A percentile compares a stretch with the other conserved stretches of the same genome.
Evolutionary conservation across 2,888 invertebrate species (phyloP).

Genomic region (Ennomos erosarius): DNA sequence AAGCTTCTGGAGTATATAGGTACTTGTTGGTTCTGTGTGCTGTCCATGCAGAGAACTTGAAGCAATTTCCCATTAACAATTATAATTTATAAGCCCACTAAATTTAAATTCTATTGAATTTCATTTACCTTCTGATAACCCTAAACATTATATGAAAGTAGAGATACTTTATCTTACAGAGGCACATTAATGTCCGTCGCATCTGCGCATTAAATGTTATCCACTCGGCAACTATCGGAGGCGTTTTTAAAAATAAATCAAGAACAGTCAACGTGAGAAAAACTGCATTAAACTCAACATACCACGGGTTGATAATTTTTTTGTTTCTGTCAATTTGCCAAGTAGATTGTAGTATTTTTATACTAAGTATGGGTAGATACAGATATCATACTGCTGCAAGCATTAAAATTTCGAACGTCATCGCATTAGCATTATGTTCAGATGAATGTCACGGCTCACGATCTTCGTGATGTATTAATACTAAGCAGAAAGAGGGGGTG

Average conservation of each 20-base stretch:
- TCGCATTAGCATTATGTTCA: not conserved
- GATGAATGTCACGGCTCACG: conserved; percentile 5
- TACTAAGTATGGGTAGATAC: conserved; percentile 9
- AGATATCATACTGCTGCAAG: not conserved
- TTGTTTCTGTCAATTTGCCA: conserved; percentile 40
- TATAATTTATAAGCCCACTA: too few relatives aligned
- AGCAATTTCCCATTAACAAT: too few relatives aligned
- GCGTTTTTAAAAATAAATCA: conserved; percentile 33
- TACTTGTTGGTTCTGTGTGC: too few relatives aligned
- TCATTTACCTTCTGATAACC: too few relatives aligned
- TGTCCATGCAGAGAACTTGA: too few relatives aligned
- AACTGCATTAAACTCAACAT: conserved; percentile 36
- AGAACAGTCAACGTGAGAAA: conserved; percentile 36
- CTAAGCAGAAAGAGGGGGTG: conserved; percentile 17
- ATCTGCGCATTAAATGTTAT: too few relatives aligned
- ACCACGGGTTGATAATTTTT: conserved; percentile 25
- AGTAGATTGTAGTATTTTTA: conserved; percentile 20
- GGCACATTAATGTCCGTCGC: too few relatives aligned
- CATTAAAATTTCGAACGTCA: too few relatives aligned
- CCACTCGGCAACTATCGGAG: not conserved
- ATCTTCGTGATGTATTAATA: conserved; percentile 2
- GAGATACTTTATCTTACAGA: too few relatives aligned
- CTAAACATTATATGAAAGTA: too few relatives aligned
- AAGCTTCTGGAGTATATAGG: too few relatives aligned
- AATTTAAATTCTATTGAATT: too few relatives aligned